A percentile compares a stretch with the other conserved stretches of the same genome.
phyloP scores from a whole-genome alignment of 2,113 vertebrate genomes.

The Anolis sagrei region DNA sequence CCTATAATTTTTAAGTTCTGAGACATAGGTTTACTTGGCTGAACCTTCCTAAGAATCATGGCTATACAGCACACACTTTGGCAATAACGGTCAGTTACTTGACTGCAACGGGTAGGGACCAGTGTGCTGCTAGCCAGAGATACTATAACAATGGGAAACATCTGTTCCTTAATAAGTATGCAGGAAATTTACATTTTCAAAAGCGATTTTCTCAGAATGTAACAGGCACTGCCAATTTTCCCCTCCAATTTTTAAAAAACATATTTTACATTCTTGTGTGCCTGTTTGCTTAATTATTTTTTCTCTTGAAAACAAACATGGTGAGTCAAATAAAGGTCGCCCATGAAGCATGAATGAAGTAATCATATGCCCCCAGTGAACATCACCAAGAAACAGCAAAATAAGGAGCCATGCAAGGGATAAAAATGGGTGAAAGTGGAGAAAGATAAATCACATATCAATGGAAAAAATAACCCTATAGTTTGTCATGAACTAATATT shows the following conservation, averaged over 20 bases:
- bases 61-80: background rate
- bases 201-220: constrained; percentile 12
- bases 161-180: constrained; percentile 16
- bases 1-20: background rate
- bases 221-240: background rate
- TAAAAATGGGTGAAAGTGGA: background rate
- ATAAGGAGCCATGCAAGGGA: background rate
- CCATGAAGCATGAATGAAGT: constrained; percentile 7
- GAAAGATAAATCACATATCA: background rate
- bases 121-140: constrained; percentile 17
- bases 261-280: constrained; percentile 24
- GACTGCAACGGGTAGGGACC: background rate
- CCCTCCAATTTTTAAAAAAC: background rate
- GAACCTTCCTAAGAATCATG: background rate
- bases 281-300: constrained; percentile 24
- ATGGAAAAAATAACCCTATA: background rate
- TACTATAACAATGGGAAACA: constrained; percentile 23
- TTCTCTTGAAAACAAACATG: constrained; percentile 11
- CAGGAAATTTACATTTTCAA: constrained; percentile 33
- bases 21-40: background rate
- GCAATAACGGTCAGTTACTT: background rate
- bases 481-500: background rate
- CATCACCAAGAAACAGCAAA: background rate
- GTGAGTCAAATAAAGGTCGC: constrained; percentile 4
- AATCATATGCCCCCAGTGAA: background rate